Evolutionary conservation across 37 sponge, comb jelly and placozoan genomes (phyloP), one percentile per base, ranked within the genome.

Genomic region (Eunapius fragilis): DNA sequence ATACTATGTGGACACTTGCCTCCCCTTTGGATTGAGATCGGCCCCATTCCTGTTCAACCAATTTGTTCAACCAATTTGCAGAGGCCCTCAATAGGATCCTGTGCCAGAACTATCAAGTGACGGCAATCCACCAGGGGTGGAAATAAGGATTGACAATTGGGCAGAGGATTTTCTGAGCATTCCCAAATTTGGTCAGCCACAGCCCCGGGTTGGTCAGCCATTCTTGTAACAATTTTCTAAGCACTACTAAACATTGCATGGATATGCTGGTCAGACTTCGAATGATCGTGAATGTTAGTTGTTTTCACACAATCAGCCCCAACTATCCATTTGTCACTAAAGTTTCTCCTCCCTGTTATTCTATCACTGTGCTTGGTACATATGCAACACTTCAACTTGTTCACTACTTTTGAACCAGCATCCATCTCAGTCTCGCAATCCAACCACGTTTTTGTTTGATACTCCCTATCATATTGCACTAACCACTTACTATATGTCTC

Each of bases 211-310:
- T n/a, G n/a, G n/a, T n/a, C n/a, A n/a, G n/a, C n/a, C n/a, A n/a
- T n/a, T n/a, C n/a, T n/a, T n/a, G n/a, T n/a, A n/a, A n/a, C n/a
- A n/a, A n/a, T n/a, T n/a, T n/a, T n/a, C n/a, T n/a, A n/a, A n/a
- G n/a, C 47, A 25, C 13, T 23, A 84, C 33, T 6, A 28, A 11
- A 77, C 91, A 90, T 90, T 34, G 91, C 86, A 25, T 85, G 87
- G 50, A 72, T 32, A 37, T 90, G 91, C 36, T 90, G 91, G 58
- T 86, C 83, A 47, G 47, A 82, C 68, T 82, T 45, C 58, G 80
- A 82, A 68, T 90, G 91, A 74, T 90, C 91, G 67, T 87, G 71
- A 27, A 90, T 73, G 79, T 90, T 90, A 83, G 83, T 90, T 74
- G 74, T 70, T 36, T 80, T 71, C 22, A 84, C 85, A 4, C 85